These are phyloP conservation scores for Pocillopora damicornis DNA, from an alignment of 64 coral and sea anemone genomes.

Conservation along the genomic window DNA sequence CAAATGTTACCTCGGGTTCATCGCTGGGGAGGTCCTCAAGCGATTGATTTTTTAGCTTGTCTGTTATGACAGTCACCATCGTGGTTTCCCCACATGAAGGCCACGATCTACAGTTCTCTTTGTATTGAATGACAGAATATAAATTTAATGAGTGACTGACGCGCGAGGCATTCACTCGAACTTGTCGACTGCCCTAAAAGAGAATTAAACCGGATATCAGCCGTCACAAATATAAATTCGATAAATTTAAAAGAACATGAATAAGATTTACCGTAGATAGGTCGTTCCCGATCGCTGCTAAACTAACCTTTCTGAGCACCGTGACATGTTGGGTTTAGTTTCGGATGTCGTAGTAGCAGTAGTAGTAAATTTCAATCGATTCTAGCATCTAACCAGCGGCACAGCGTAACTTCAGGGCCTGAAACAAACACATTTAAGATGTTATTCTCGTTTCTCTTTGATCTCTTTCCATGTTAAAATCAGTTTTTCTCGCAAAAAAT, in stretches of 20 bases:
- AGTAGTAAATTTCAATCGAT: constrained; percentile 43
- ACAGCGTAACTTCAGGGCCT: constrained; percentile 4
- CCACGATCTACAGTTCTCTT: constrained; percentile 37
- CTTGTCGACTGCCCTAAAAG: constrained; percentile 65
- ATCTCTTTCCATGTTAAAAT: neutral
- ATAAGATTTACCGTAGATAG: neutral
- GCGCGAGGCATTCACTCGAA: constrained; percentile 10
- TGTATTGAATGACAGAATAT: constrained; percentile 54
- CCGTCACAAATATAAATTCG: constrained; percentile 40
- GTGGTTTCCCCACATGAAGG: constrained; percentile 52
- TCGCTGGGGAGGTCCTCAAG: constrained; percentile 77
- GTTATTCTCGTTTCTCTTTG: constrained; percentile 14
- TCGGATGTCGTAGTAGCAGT: constrained; percentile 1
- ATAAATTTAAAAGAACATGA: constrained; percentile 20
- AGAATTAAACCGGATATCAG: constrained; percentile 64
- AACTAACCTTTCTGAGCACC: constrained; percentile 25
- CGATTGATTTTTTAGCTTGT: constrained; percentile 91
- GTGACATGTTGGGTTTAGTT: constrained; percentile 29
- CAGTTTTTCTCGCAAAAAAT: constrained; percentile 5
- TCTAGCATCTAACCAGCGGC: neutral
- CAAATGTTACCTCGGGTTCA: constrained; percentile 56
- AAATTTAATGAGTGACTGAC: constrained; percentile 43
- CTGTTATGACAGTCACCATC: constrained; percentile 88
- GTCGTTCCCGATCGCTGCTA: neutral
- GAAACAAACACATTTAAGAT: constrained; percentile 12